Evolutionary conservation across 2,113 vertebrate species (phyloP), one percentile per base, ranked within the genome.

Genomic region (Perca flavescens): DNA sequence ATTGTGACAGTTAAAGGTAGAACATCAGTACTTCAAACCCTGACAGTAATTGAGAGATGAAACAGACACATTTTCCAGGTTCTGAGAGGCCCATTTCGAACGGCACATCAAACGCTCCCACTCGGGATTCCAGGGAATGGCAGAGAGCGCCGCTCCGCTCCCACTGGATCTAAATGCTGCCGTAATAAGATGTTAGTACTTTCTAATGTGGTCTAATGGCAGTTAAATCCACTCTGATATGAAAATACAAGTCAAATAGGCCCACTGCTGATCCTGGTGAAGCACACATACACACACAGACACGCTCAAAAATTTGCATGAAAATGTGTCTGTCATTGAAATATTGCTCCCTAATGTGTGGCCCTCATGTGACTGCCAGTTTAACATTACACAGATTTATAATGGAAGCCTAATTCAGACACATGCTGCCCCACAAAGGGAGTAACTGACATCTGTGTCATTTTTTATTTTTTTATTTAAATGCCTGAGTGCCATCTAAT

Each of bases 1-100:
- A 98, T 98, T 98, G 97, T 97, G 96, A 96, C 95, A 96, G 97
- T 96, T 96, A 94, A 97, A 96, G 95, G 96, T 95, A 93, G 95
- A 97, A 96, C 96, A 96, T 95, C 96, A 95, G 80, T 67, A 93
- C 96, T 97, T 97, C 96, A 97, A 97, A 97, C 96, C 95, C 95
- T 96, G 96, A 97, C 96, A 94, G 94, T 99, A 98, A 98, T 97
- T 98, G 96, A 93, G 83, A 94, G 94, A 95, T 96, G 92, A 95
- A 95, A 94, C 88, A 12, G 89, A 82, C 88, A 89, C 89, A 91
- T 93, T 93, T 92, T 87, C 49, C 84, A 89, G 91, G 88, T 92
- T 94, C 84, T 91, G 88, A 91, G 90, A 88, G 88, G 84, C 91
- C 88, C 80, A 49, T 74, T 86, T 84, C 84, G 21, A 87, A 68